A percentile compares a stretch with the other conserved stretches of the same genome.
These are phyloP conservation scores for Aethina tumida DNA, from an alignment of 1,140 invertebrate species.

Conservation along the genomic window DNA sequence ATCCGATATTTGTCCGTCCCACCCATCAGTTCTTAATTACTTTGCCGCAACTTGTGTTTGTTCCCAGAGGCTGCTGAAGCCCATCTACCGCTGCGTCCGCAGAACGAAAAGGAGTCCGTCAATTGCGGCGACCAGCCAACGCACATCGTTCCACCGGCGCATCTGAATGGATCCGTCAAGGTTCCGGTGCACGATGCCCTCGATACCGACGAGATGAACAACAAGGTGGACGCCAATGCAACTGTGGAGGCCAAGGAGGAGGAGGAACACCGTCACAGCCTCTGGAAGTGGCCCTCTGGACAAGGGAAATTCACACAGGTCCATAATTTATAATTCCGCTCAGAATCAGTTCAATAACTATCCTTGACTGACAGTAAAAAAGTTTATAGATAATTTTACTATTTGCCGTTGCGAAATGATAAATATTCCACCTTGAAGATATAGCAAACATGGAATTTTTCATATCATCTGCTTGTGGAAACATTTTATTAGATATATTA, in stretches of 20 bases:
- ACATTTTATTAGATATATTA: no score
- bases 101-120: conserved; percentile 17
- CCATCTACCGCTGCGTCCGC: conserved; percentile 16
- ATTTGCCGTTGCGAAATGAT: no score
- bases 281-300: conserved; percentile 45
- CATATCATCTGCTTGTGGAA: no score
- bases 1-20: no score
- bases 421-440: no score
- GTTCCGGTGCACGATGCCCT: conserved; percentile 8
- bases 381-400: no score
- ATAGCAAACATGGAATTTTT: no score
- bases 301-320: conserved; percentile 45
- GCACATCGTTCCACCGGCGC: conserved; percentile 12
- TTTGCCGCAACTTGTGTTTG: no score
- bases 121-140: neutral
- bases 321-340: no score
- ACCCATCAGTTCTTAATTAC: no score
- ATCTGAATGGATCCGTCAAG: conserved; percentile 32
- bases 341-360: neutral
- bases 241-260: conserved; percentile 13
- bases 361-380: neutral
- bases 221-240: conserved; percentile 31
- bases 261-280: conserved; percentile 37
- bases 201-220: conserved; percentile 28
- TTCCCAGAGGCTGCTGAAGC: conserved; percentile 28